Conservation (phyloP, 2,888 invertebrate species). For the Ryuthela nishihirai region DNA sequence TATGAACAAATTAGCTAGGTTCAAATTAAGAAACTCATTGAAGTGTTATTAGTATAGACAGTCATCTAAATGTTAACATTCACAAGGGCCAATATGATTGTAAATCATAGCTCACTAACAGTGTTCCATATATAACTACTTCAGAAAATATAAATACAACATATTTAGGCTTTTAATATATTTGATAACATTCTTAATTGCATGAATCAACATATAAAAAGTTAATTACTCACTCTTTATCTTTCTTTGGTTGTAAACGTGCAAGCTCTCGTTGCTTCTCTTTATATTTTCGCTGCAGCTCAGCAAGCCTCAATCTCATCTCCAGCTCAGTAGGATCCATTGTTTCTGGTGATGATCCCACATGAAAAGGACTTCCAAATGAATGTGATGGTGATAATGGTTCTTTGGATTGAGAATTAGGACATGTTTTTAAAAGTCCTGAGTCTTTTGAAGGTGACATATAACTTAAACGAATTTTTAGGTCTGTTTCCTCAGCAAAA, state of each 20-base stretch:
- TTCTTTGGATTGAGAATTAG: too few relatives aligned
- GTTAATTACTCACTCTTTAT: constrained; percentile 47
- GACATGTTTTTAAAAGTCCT: too few relatives aligned
- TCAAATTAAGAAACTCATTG: too few relatives aligned
- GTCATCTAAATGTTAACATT: too few relatives aligned
- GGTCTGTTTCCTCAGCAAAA: background rate
- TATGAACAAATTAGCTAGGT: too few relatives aligned
- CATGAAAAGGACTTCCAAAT: too few relatives aligned
- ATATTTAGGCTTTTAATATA: background rate
- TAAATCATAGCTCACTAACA: too few relatives aligned
- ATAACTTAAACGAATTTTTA: too few relatives aligned
- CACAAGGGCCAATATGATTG: too few relatives aligned
- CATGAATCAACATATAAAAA: background rate
- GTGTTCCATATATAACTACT: background rate
- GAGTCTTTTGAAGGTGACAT: too few relatives aligned
- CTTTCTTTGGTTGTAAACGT: constrained; percentile 38
- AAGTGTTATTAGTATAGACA: too few relatives aligned
- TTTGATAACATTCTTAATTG: background rate
- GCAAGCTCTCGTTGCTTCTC: constrained; percentile 77
- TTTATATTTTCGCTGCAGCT: constrained; percentile 71
- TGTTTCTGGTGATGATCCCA: constrained; percentile 22
- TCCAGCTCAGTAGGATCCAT: constrained; percentile 74
- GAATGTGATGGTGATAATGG: too few relatives aligned
- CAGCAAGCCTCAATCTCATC: constrained; percentile 74
- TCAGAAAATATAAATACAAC: background rate